phyloP scores from a whole-genome alignment of 2,888 invertebrate species.

The Xylota segnis region DNA sequence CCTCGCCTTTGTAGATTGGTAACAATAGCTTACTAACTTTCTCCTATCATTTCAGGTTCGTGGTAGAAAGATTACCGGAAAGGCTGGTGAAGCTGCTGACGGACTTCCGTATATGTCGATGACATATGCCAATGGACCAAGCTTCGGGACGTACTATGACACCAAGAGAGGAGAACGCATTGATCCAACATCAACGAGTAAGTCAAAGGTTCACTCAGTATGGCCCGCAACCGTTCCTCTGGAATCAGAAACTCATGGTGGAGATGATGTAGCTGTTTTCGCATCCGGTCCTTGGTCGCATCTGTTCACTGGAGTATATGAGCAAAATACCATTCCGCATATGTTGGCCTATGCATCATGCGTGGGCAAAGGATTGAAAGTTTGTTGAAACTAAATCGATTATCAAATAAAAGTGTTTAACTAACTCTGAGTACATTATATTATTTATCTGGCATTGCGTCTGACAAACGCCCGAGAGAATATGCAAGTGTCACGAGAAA shows the following conservation, averaged over 20 bases:
- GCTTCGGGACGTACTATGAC: constrained; percentile 84
- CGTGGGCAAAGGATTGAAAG: constrained; percentile 87
- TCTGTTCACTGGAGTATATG: constrained; percentile 91
- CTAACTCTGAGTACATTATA: neutral
- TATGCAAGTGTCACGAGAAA: no score
- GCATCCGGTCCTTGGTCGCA: constrained; percentile 92
- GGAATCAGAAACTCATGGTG: constrained; percentile 88
- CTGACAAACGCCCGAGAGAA: no score
- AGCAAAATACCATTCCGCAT: constrained; percentile 92
- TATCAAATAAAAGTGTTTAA: neutral
- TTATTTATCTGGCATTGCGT: no score
- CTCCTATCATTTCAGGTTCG: constrained; percentile 78
- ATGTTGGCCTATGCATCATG: constrained; percentile 90
- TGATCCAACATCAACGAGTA: constrained; percentile 79
- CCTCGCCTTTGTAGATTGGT: no score
- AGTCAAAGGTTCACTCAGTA: constrained; percentile 78
- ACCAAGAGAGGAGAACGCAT: constrained; percentile 78
- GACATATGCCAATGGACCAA: constrained; percentile 91
- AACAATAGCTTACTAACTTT: neutral
- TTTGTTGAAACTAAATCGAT: constrained; percentile 76
- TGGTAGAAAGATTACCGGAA: constrained; percentile 80
- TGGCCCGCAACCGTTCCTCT: constrained; percentile 87
- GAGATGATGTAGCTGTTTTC: constrained; percentile 92
- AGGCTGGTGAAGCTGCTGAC: constrained; percentile 83
- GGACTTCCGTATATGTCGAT: constrained; percentile 88